phyloP scores from a whole-genome alignment of 2,888 invertebrate genomes.

The Limnephilus auricula region DNA sequence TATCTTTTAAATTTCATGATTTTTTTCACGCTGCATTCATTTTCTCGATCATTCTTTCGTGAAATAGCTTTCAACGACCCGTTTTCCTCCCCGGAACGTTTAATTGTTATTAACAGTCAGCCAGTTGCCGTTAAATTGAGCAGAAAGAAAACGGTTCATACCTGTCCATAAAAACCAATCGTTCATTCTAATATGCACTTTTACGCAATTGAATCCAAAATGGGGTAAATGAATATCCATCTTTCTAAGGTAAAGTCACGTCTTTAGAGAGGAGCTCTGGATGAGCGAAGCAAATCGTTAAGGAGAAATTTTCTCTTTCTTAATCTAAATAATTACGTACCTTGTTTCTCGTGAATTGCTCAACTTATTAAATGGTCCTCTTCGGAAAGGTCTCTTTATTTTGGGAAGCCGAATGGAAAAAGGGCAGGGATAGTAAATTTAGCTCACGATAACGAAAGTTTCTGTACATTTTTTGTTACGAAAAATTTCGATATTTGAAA shows the following conservation, averaged over 20 bases:
- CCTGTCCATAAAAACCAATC: constrained; percentile 39
- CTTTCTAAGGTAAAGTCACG: constrained; percentile 48
- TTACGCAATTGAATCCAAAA: constrained; percentile 46
- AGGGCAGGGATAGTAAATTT: not conserved
- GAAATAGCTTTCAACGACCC: not conserved
- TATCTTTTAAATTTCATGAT: no score
- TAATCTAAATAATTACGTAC: constrained; percentile 57
- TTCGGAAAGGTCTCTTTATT: constrained; percentile 4
- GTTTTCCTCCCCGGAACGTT: not conserved
- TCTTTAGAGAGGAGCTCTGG: constrained; percentile 12
- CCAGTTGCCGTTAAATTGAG: constrained; percentile 16
- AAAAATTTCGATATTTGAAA: not conserved
- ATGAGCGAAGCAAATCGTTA: constrained; percentile 49
- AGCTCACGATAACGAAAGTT: not conserved
- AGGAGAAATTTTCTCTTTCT: constrained; percentile 50
- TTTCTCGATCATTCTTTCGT: not conserved
- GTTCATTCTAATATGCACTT: constrained; percentile 49
- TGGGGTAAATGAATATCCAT: constrained; percentile 41
- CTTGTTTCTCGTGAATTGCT: constrained; percentile 54
- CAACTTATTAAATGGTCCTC: constrained; percentile 47
- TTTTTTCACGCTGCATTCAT: not conserved
- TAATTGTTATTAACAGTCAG: constrained; percentile 25
- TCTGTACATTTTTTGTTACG: not conserved
- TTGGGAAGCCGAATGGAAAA: not conserved
- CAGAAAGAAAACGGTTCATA: not conserved